Evolutionary conservation across 1,140 invertebrate species (phyloP).

Genomic region (Hycleus cichorii): DNA sequence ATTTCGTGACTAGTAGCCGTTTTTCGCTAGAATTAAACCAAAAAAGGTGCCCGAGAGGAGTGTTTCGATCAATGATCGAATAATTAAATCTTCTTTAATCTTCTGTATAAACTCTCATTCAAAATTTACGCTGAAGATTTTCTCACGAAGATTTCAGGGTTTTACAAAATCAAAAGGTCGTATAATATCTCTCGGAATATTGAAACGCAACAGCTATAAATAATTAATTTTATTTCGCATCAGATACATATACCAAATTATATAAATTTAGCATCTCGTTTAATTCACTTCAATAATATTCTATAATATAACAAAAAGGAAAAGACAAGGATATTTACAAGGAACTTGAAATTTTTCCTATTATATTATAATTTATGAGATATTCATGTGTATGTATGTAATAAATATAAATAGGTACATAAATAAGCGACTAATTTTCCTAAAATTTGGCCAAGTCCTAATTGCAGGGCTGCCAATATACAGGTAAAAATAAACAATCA

Average conservation of each 20-base stretch:
- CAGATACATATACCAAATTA: slow-evolving; percentile 21
- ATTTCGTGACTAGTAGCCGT: too few relatives aligned
- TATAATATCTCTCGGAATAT: too few relatives aligned
- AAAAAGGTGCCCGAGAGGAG: too few relatives aligned
- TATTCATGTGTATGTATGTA: background rate
- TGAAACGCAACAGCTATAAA: slow-evolving; percentile 3
- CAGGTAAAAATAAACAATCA: background rate
- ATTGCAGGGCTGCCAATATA: background rate
- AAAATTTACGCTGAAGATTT: too few relatives aligned
- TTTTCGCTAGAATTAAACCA: too few relatives aligned
- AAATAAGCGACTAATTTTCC: slow-evolving; percentile 5
- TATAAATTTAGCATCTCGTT: slow-evolving; percentile 16
- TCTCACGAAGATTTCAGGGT: too few relatives aligned
- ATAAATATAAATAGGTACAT: slow-evolving; percentile 2
- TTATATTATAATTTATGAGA: too few relatives aligned
- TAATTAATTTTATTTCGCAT: slow-evolving; percentile 19
- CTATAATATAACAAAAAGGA: slow-evolving; percentile 14
- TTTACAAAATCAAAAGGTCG: too few relatives aligned
- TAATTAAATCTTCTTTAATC: too few relatives aligned
- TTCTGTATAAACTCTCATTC: too few relatives aligned
- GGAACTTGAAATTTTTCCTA: slow-evolving; percentile 1
- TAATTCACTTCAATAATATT: slow-evolving; percentile 4
- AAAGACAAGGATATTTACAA: slow-evolving; percentile 9
- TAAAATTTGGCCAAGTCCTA: background rate
- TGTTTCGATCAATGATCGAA: too few relatives aligned